Evolutionary conservation across 2,888 invertebrate genomes (phyloP).

Genomic region (Rhingia rostrata): DNA sequence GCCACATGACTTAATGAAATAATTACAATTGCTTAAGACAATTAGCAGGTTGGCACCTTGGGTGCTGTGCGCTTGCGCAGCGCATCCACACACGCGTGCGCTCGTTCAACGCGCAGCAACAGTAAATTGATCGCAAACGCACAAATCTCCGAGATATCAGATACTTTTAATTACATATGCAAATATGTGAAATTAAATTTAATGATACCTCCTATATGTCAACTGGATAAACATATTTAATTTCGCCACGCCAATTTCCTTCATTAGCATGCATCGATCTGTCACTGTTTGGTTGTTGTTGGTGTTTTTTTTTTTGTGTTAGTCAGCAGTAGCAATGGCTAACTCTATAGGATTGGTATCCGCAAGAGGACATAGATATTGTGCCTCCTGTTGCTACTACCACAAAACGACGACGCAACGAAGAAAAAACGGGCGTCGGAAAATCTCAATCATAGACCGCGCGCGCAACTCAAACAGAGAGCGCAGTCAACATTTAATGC

Average conservation of each 20-base stretch:
- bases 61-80: neutral
- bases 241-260: constrained; percentile 64
- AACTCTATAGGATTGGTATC: constrained; percentile 15
- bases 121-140: constrained; percentile 16
- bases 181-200: constrained; percentile 58
- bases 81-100: constrained; percentile 12
- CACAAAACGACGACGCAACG: constrained; percentile 14
- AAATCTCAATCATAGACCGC: constrained; percentile 42
- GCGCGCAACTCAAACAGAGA: constrained; percentile 1
- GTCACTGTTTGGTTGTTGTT: constrained; percentile 42
- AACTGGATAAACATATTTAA: constrained; percentile 58
- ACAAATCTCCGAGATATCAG: constrained; percentile 5
- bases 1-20: constrained; percentile 30
- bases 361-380: constrained; percentile 48
- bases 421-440: constrained; percentile 44
- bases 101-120: neutral
- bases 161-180: constrained; percentile 48
- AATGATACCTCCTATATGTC: constrained; percentile 59
- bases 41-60: constrained; percentile 48
- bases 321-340: constrained; percentile 21
- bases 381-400: constrained; percentile 55
- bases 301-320: constrained; percentile 11
- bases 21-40: constrained; percentile 43
- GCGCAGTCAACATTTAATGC: constrained; percentile 18
- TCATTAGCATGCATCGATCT: constrained; percentile 71